Percentiles rank a stretch among this genome's conserved stretches.
Evolutionary conservation across 2,113 vertebrate genomes (phyloP).

Genomic region (Anser cygnoides): DNA sequence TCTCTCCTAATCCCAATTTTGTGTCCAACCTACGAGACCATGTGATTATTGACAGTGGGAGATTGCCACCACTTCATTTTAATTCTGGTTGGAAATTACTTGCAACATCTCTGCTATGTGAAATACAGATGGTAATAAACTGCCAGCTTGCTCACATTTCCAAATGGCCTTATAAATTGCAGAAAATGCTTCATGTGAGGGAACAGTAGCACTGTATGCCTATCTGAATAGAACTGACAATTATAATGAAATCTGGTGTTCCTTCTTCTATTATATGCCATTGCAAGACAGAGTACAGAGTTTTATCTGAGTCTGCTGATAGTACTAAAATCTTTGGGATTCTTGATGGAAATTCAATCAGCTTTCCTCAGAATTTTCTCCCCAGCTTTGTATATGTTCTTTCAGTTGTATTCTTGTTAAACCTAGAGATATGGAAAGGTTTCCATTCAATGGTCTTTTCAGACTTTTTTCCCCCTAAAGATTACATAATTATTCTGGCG

Average conservation of each 20-base stretch:
- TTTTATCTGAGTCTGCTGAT: conserved; percentile 63
- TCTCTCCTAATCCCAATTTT: not conserved
- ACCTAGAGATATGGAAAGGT: not conserved
- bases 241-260: conserved; percentile 46
- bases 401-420: conserved; percentile 23
- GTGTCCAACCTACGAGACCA: not conserved
- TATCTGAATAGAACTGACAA: conserved; percentile 50
- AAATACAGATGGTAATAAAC: conserved; percentile 48
- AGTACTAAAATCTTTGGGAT: conserved; percentile 56
- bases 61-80: not conserved
- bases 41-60: not conserved
- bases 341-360: conserved; percentile 60
- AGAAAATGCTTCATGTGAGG: conserved; percentile 13
- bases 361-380: conserved; percentile 27
- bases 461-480: not conserved
- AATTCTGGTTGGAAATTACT: conserved; percentile 11
- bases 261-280: conserved; percentile 30
- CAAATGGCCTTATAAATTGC: conserved; percentile 41
- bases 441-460: conserved; percentile 36
- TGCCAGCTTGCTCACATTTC: conserved; percentile 46
- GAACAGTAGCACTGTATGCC: not conserved
- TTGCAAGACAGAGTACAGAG: conserved; percentile 30
- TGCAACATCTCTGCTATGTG: not conserved
- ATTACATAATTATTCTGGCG: conserved; percentile 4
- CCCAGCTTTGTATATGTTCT: not conserved